Evolutionary conservation across 2,113 vertebrate genomes (phyloP).

Genomic region (Prunella himalayana): DNA sequence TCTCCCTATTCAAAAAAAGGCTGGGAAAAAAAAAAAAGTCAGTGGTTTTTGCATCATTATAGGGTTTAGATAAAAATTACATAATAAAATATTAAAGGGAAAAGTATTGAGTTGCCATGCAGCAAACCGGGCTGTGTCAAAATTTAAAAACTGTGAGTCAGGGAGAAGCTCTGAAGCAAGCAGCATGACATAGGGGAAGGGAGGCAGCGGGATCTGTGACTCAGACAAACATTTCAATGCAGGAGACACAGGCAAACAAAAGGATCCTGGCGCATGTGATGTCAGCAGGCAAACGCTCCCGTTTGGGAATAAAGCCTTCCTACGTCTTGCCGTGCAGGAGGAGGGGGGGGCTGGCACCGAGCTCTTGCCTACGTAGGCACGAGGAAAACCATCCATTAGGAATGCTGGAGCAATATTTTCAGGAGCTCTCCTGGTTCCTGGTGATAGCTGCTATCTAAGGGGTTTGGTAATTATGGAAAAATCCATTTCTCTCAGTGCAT

Average conservation of each 20-base stretch:
- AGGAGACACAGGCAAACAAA: conserved; percentile 65
- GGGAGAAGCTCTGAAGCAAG: conserved; percentile 47
- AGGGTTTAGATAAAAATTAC: not conserved
- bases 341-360: not conserved
- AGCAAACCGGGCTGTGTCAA: conserved; percentile 13
- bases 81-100: conserved; percentile 28
- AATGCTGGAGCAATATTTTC: not conserved
- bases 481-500: not conserved
- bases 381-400: conserved; percentile 25
- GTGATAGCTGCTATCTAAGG: not conserved
- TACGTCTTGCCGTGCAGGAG: conserved; percentile 25
- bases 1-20: not conserved
- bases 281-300: conserved; percentile 61
- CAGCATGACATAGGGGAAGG: conserved; percentile 17
- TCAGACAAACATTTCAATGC: conserved; percentile 60
- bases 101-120: conserved; percentile 1
- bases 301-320: conserved; percentile 58
- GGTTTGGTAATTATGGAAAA: not conserved
- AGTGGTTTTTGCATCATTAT: not conserved
- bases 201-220: conserved; percentile 30
- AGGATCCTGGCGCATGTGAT: conserved; percentile 56
- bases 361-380: conserved; percentile 3
- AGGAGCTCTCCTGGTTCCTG: not conserved
- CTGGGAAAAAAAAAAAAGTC: not conserved
- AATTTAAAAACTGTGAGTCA: conserved; percentile 37